Evolutionary conservation across 2,888 invertebrate genomes (phyloP), one percentile per base, ranked within the genome.

Genomic region (Drosophila silvestris): DNA sequence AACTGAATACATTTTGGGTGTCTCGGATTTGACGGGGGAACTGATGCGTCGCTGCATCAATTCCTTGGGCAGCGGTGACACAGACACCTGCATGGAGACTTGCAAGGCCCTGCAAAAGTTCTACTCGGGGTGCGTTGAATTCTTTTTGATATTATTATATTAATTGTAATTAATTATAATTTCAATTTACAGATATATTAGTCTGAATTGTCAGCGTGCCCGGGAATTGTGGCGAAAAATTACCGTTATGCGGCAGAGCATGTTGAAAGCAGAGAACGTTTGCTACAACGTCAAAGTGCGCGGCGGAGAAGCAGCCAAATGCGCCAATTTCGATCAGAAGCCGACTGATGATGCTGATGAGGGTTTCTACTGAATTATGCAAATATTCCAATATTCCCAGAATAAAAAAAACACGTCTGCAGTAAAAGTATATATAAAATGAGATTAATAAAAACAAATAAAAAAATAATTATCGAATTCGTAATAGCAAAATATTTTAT

Each of bases 11-110:
- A 94, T 98, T 90, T 93, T 98, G 50, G 98, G 98, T 0, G 93
- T 98, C 41, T 96, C 96, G 0, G 98, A 98, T 93, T 94, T 98
- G 35, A 97, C 97, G 0, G 98, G 98, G 0, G 98, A 98, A 93
- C 92, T 98, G 52, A 98, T 98, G 98, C 94, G 98, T 59, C 95
- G 96, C 82, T 97, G 97, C 63, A 97, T 98, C 10, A 97, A 97
- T 91, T 96, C 96, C 83, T 94, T 98, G 66, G 96, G 97, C 0
- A 95, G 95, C 71, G 97, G 97, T 0, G 96, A 97, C 78, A 95
- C 96, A 19, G 95, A 95, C 4, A 95, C 95, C 54, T 97, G 97
- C 91, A 95, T 95, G 89, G 94, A 95, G 64, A 95, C 95, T 1
- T 97, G 97, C 89, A 95, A 95, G 70, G 95, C 96, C 82, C 95